phyloP scores from a whole-genome alignment of 2,797 vertebrate genomes.

The Acrossocheilus fasciatus region DNA sequence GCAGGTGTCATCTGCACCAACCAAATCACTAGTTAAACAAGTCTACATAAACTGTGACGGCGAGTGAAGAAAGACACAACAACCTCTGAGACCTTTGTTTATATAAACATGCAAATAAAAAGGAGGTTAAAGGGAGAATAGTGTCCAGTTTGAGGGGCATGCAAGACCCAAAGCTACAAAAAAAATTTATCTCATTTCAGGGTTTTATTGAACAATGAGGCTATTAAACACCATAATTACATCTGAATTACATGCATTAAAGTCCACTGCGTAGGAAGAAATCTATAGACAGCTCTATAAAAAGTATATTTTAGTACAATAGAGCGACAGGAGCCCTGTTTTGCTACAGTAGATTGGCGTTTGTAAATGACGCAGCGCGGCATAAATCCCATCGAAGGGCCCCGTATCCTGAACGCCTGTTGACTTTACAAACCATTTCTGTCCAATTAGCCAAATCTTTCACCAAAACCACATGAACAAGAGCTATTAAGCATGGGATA shows the following conservation, averaged over 20 bases:
- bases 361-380: conserved; percentile 56
- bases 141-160: not conserved
- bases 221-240: not conserved
- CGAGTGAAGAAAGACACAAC: not conserved
- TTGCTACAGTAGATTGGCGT: conserved; percentile 41
- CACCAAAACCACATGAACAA: conserved; percentile 48
- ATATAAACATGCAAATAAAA: not conserved
- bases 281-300: not conserved
- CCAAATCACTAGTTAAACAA: conserved; percentile 12
- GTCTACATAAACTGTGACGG: not conserved
- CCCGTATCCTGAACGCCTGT: conserved; percentile 52
- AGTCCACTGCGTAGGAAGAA: not conserved
- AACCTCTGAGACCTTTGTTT: conserved; percentile 22
- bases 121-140: not conserved
- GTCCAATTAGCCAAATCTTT: conserved; percentile 44
- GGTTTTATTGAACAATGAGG: not conserved
- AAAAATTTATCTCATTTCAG: not conserved
- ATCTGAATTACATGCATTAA: not conserved
- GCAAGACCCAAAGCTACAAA: not conserved
- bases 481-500: conserved; percentile 44
- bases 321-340: conserved; percentile 54
- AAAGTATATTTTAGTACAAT: conserved; percentile 51
- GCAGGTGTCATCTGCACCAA: conserved; percentile 35
- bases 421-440: conserved; percentile 61
- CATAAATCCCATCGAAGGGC: conserved; percentile 49